Base-by-base conservation (phyloP, 2,888 invertebrate species). In the Orthosia cruda region DNA sequence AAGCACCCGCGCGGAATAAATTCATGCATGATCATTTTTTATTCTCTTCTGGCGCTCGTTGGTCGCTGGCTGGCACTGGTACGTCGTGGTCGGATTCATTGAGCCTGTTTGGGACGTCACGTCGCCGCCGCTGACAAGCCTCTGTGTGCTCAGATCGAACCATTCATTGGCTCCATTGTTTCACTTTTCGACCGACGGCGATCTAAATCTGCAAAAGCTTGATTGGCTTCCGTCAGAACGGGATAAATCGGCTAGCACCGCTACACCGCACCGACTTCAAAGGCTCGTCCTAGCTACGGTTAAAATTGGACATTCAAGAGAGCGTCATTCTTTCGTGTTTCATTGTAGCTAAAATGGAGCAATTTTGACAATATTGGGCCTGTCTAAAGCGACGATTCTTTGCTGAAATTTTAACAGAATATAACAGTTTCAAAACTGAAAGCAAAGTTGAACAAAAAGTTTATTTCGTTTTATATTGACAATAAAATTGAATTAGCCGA, bases 131-230 rank as follows among this genome's bases (percentile, higher is more conserved):
- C 79, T 81, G 74, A 81, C 66, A 77, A 57, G 57, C 80, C 54
- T 58, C 78, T 79, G 52, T 76, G 66, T 77, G 70, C 74, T 66
- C 80, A 77, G 83, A 85, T 87, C 81, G 86, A 83, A 80, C 90
- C 85, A 92, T 91, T 89, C 89, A 91, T 90, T 90, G 90, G 89
- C 84, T 87, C 91, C 87, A 91, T 93, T 93, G 92, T 94, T 93
- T 91, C 89, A 91, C 90, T 91, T 93, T 91, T 91, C 89, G 84
- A 88, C 90, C 88, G 91, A 85, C 90, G 88, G 87, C 89, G 89
- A 90, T 93, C 91, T 91, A 92, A 93, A 94, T 94, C 94, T 92
- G 91, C 92, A 94, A 94, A 94, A 92, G 90, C 92, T 92, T 94
- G 93, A 95, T 94, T 95, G 94, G 92, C 91, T 92, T 87, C 90